Evolutionary conservation across 2,888 invertebrate genomes (phyloP), one percentile per base, ranked within the genome.

Genomic region (Beris chalybata): DNA sequence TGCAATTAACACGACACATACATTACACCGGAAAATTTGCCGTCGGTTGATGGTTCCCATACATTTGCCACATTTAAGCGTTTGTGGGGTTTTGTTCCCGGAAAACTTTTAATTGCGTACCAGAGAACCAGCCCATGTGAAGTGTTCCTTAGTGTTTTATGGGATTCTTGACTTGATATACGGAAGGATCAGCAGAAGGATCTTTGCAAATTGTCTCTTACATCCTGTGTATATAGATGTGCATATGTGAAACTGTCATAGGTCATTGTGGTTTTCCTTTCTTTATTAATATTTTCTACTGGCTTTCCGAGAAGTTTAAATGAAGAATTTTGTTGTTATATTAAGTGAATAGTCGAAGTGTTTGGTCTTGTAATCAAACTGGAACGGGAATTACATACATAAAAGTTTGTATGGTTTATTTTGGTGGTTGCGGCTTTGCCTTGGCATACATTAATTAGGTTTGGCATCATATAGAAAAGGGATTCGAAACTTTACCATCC

Each of bases 101-200:
- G 61, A 52, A n/a, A 61, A 61, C 61, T 61, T 61, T 61, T 61
- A 61, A 61, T 61, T 61, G 61, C 38, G 52, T 50, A 61, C 22
- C 50, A 61, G 61, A 61, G 61, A 32, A 59, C 31, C 59, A 6
- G 30, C 12, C 53, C 52, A 32, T 5, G 15, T 38, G 38, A 38
- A 7, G 22, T 29, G 22, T 52, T 52, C 32, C 32, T n/a, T 38
- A 38, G 50, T 32, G 59, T 50, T 61, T 61, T 61, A 61, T 50
- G 61, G 50, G 43, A 61, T 50, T 61, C 61, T 61, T 61, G 22
- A 61, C 61, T 61, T 22, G 22, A 22, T 22, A 38, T 52, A 61
- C 52, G 50, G 38, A 61, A 61, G 38, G 61, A 61, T 61, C 38
- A 15, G 7, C 50, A 50, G 50, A 61, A 61, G 61, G 50, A 61